Evolutionary conservation across 2,113 vertebrate genomes (phyloP).

Genomic region (Phyllostomus discolor): DNA sequence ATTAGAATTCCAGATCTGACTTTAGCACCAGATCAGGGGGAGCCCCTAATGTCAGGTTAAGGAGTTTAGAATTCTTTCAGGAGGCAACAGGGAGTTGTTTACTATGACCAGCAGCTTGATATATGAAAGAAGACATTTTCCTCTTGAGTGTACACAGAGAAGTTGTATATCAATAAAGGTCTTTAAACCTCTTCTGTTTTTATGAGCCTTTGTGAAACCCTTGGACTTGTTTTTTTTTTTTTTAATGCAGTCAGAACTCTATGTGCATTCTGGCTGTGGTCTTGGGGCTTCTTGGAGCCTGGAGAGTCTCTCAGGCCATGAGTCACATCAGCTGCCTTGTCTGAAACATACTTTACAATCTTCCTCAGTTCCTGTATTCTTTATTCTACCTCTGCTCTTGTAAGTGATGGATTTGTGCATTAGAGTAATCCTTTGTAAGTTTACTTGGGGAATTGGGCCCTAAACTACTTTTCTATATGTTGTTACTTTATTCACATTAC

Average conservation of each 20-base stretch:
- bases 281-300: constrained; percentile 12
- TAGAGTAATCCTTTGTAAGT: neutral
- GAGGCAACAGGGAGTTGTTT: constrained; percentile 43
- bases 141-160: constrained; percentile 17
- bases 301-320: neutral
- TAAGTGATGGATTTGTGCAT: neutral
- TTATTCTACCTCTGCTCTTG: neutral
- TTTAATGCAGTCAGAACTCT: neutral
- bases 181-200: constrained; percentile 45
- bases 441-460: neutral
- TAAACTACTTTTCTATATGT: neutral
- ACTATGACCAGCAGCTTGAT: constrained; percentile 44
- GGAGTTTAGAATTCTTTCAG: constrained; percentile 45
- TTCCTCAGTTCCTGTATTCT: neutral
- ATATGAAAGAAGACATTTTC: constrained; percentile 39
- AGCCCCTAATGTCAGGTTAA: neutral
- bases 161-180: constrained; percentile 38
- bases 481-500: neutral
- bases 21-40: constrained; percentile 4
- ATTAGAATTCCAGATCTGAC: neutral
- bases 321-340: neutral
- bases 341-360: neutral
- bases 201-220: constrained; percentile 39
- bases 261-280: constrained; percentile 27
- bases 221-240: constrained; percentile 28